Base-by-base conservation (phyloP, 2,888 invertebrate species). In the Hyposoter didymator region DNA sequence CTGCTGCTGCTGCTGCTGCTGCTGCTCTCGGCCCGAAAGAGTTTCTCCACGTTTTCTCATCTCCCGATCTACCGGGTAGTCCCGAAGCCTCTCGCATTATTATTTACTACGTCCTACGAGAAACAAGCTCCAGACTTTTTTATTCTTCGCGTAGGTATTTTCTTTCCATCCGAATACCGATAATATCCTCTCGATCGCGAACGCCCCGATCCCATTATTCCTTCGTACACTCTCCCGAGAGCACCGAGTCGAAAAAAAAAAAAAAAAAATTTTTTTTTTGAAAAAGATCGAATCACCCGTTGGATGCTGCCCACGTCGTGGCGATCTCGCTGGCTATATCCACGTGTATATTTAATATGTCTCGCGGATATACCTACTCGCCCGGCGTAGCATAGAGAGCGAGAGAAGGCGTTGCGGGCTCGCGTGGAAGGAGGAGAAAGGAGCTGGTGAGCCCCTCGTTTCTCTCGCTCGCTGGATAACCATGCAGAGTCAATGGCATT, bases 401-500 rank as follows among this genome's bases (percentile, higher is more conserved):
- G 70, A 35, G n/a, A n/a, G n/a, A n/a, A n/a, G 32, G 32, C 52
- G 72, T 12, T 72, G 32, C 52, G 72, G 22, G 35, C 39, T 52
- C 35, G 81, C n/a, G n/a, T n/a, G n/a, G n/a, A 82, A 74, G 17
- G 43, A 84, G 83, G 84, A 86, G 88, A 88, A 87, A 86, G 82
- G 86, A 85, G 84, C 87, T 84, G 87, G 74, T 64, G 85, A 84
- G 89, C 89, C 90, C 90, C 90, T 91, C 89, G 91, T 90, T 91
- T 70, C 80, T 70, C 80, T 80, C 64, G 39, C 39, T 35, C 35
- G 90, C 90, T 90, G 91, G 91, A 91, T 91, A 91, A 90, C 90
- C 90, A 89, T 88, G 90, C 66, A 72, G 88, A 91, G 91, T 91
- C 91, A 92, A 91, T 91, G 91, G 91, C 92, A 91, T 92, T 91